These are phyloP conservation scores for Nephrotoma flavescens DNA, from an alignment of 2,888 invertebrate species.

Conservation along the genomic window DNA sequence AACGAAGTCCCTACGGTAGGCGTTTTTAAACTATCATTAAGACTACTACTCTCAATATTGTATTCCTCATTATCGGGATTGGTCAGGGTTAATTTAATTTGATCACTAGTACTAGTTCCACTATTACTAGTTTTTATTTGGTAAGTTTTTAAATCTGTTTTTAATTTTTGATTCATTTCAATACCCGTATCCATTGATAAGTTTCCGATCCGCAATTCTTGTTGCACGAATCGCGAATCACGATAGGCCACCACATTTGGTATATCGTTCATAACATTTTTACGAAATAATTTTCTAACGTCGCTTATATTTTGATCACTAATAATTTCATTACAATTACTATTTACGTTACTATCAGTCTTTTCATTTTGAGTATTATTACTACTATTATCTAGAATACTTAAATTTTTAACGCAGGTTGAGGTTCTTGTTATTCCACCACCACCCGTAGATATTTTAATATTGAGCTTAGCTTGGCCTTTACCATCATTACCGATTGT, in stretches of 20 bases:
- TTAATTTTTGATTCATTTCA: conserved; percentile 21
- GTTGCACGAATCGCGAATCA: conserved; percentile 30
- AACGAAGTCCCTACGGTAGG: conserved; percentile 8
- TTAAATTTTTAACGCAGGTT: conserved; percentile 26
- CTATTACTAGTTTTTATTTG: not conserved
- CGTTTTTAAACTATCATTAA: conserved; percentile 9
- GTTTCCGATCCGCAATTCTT: conserved; percentile 30
- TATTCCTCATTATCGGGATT: conserved; percentile 24
- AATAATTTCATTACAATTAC: not conserved
- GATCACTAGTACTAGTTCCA: not conserved
- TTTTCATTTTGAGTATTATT: not conserved
- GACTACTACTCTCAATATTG: not conserved
- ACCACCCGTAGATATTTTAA: not conserved
- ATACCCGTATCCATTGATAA: conserved; percentile 31
- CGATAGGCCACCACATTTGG: conserved; percentile 29
- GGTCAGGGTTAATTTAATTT: conserved; percentile 26
- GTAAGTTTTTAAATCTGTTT: conserved; percentile 17
- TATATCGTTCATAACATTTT: conserved; percentile 23
- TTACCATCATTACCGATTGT: conserved; percentile 19
- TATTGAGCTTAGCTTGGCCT: conserved; percentile 10
- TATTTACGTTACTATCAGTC: not conserved
- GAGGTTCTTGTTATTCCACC: conserved; percentile 21
- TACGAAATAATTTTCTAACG: conserved; percentile 6
- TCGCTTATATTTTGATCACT: not conserved
- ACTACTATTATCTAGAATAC: conserved; percentile 13